Evolutionary conservation across 2,888 invertebrate species (phyloP).

Genomic region (Pandemis corylana): DNA sequence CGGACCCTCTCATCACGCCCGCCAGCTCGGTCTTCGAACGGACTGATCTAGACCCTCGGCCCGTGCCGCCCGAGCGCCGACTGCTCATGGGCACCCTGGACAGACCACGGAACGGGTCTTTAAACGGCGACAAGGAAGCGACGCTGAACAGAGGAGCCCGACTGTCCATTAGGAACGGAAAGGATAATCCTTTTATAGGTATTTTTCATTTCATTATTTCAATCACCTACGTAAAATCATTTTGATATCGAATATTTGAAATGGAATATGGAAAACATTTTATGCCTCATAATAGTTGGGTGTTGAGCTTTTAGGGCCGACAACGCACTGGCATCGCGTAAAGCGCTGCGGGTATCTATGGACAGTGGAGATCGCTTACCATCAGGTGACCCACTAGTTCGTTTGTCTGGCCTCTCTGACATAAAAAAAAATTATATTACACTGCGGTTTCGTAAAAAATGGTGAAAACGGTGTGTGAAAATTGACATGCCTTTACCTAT

Average conservation of each 20-base stretch:
- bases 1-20: conserved; percentile 83
- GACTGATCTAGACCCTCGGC: conserved; percentile 67
- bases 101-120: conserved; percentile 76
- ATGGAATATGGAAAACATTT: background rate
- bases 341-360: too few species aligned
- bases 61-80: conserved; percentile 74
- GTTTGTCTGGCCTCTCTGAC: too few species aligned
- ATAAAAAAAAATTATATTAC: too few species aligned
- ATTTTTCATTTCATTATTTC: background rate
- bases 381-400: too few species aligned
- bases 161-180: conserved; percentile 77
- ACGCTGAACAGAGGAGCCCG: conserved; percentile 73
- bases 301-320: too few species aligned
- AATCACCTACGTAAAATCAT: background rate
- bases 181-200: conserved; percentile 80
- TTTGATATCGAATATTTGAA: background rate
- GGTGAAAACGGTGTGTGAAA: background rate
- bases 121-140: conserved; percentile 77
- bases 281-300: background rate
- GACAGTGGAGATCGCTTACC: too few species aligned
- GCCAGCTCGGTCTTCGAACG: conserved; percentile 76
- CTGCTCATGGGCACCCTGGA: conserved; percentile 77
- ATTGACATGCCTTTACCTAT: background rate
- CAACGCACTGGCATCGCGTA: too few species aligned
- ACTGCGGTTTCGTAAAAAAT: background rate